Percentiles rank a stretch among this genome's conserved stretches.
Evolutionary conservation across 2,113 vertebrate species (phyloP).

Genomic region (Camelus dromedarius): DNA sequence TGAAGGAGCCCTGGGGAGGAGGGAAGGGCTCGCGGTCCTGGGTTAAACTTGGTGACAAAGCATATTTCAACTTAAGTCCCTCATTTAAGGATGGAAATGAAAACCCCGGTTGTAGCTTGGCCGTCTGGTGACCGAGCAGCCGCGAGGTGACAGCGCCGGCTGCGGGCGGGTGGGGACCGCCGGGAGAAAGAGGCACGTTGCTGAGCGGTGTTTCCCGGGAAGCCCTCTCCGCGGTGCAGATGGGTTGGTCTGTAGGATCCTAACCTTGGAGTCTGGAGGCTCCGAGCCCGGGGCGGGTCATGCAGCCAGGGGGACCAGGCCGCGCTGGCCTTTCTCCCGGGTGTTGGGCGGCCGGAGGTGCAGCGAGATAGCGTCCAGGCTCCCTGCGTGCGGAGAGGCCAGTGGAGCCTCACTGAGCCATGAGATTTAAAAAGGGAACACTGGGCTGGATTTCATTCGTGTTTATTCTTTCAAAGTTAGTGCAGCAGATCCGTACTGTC

Average conservation of each 20-base stretch:
- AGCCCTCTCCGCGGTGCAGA: background rate
- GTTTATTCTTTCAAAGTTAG: background rate
- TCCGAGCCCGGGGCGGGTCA: background rate
- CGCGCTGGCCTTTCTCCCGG: background rate
- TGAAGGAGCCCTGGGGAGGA: background rate
- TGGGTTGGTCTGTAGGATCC: background rate
- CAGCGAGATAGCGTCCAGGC: background rate
- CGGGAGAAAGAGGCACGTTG: background rate
- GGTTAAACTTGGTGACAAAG: slow-evolving; percentile 79
- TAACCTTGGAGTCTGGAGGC: background rate
- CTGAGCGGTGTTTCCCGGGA: background rate
- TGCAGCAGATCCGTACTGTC: background rate
- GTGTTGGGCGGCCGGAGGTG: background rate
- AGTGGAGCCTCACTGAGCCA: background rate
- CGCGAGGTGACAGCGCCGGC: slow-evolving; percentile 32
- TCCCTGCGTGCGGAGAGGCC: background rate
- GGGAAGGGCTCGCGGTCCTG: background rate
- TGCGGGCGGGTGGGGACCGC: background rate
- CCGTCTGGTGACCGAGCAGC: background rate
- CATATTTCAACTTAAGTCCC: slow-evolving; percentile 72
- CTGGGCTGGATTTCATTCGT: background rate
- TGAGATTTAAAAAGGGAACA: background rate
- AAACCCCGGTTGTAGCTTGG: background rate
- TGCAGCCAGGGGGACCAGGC: background rate
- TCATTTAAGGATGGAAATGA: background rate